Base-by-base conservation (phyloP, 2,888 invertebrate species). In the Invenusta paracnida region DNA sequence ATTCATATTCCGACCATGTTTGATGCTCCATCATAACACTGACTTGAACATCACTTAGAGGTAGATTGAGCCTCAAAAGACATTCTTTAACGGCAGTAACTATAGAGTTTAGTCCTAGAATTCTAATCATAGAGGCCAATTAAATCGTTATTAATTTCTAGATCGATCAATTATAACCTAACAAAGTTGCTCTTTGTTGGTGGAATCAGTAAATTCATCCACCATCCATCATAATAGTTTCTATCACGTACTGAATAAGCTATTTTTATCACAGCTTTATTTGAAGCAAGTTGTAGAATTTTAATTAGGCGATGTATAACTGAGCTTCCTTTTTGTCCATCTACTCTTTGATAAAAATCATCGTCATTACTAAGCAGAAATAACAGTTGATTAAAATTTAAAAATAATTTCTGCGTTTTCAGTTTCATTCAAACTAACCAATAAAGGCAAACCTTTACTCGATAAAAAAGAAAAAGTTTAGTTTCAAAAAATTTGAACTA, bases 1-100 rank as follows among this genome's bases (percentile, higher is more conserved):
- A 23, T 73, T 73, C 25, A 13, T 73, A 73, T 5, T 73, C 73
- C 73, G 25, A 23, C 73, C 73, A 73, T 73, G 73, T 73, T 73
- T 73, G 73, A 73, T 73, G 73, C 73, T 13, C 73, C 73, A 73
- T 73, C 73, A 73, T 73, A 73, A 23, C 17, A 73, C 25, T 23
- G 17, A 13, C 73, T 73, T 23, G 27, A 25, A 23, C 73, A 23
- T 73, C 73, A 23, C 73, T 48, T 48, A 73, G 73, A 23, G 17
- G 5, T 73, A 73, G 73, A 73, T 73, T 25, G 73, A 73, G 2
- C 25, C 73, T 73, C 73, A 73, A 73, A 23, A 23, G 73, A 73
- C 73, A 73, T 13, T 73, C 73, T 13, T 73, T 73, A 23, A 73
- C 73, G 25, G 27, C 73, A 73, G 73, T 2, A 48, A 73, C 73